These are phyloP conservation scores for Holothuria glaberrima DNA, from an alignment of 35 echinoderm and acorn worm species.

Conservation along the genomic window DNA sequence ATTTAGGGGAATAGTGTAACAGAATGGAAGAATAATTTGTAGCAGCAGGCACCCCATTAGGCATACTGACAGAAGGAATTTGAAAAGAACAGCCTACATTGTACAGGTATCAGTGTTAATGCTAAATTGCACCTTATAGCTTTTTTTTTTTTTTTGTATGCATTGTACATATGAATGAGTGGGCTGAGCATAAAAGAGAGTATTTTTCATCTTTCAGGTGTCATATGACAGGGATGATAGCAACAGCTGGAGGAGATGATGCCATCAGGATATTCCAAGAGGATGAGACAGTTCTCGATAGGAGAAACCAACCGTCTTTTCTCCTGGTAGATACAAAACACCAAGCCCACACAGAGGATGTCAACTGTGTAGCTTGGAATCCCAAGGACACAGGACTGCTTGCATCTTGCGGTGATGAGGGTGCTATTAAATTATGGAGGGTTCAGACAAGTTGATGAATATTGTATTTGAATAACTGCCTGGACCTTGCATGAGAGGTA, in stretches of 20 bases:
- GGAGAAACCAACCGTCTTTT: constrained; percentile 76
- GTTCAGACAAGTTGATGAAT: constrained; percentile 38
- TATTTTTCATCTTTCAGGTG: constrained; percentile 70
- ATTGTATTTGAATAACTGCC: too few species aligned
- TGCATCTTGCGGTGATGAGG: constrained; percentile 89
- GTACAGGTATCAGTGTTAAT: too few species aligned
- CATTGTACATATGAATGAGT: background rate
- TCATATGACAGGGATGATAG: constrained; percentile 79
- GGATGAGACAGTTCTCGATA: constrained; percentile 59
- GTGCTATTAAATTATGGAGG: constrained; percentile 84
- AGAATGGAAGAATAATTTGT: too few species aligned
- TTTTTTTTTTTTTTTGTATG: too few species aligned
- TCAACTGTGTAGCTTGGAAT: constrained; percentile 90
- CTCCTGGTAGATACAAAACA: constrained; percentile 52
- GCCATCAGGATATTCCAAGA: constrained; percentile 86
- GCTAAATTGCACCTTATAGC: too few species aligned
- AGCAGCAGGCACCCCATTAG: too few species aligned
- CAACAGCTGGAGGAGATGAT: constrained; percentile 90
- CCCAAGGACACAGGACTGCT: constrained; percentile 78
- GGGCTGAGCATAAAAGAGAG: background rate
- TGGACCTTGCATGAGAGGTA: too few species aligned
- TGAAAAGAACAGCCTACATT: too few species aligned
- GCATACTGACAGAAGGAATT: too few species aligned
- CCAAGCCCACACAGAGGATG: constrained; percentile 83
- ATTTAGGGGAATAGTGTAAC: too few species aligned